phyloP scores from a whole-genome alignment of 2,888 invertebrate genomes.

The Shargacucullia verbasci region DNA sequence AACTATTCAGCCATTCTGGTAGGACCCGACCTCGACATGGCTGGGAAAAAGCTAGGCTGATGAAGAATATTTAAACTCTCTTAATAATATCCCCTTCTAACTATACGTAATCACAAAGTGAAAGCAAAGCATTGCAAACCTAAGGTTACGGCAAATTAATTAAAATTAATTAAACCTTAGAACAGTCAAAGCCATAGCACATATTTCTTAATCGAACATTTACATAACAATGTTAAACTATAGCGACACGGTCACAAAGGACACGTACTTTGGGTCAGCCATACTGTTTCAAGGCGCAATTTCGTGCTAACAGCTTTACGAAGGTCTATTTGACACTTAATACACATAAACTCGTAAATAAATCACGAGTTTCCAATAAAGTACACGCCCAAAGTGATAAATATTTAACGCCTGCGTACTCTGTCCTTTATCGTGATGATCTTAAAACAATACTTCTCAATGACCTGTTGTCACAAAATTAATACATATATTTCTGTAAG shows the following conservation, averaged over 20 bases:
- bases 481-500: no score
- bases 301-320: slow-evolving; percentile 53
- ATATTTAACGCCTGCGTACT: slow-evolving; percentile 54
- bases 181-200: slow-evolving; percentile 7
- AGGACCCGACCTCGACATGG: no score
- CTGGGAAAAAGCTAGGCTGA: no score
- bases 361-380: slow-evolving; percentile 64
- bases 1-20: no score
- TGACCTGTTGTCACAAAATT: slow-evolving; percentile 15
- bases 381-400: slow-evolving; percentile 50
- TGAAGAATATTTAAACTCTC: no score
- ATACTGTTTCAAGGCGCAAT: slow-evolving; percentile 57
- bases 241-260: slow-evolving; percentile 44
- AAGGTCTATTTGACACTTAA: slow-evolving; percentile 71
- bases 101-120: slow-evolving; percentile 8
- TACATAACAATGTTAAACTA: slow-evolving; percentile 32
- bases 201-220: slow-evolving; percentile 43
- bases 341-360: slow-evolving; percentile 55
- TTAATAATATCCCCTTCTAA: not conserved
- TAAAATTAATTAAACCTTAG: slow-evolving; percentile 21
- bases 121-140: slow-evolving; percentile 7
- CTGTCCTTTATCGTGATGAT: slow-evolving; percentile 29
- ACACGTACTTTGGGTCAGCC: slow-evolving; percentile 35
- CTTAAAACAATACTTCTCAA: slow-evolving; percentile 30
- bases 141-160: slow-evolving; percentile 26